phyloP scores from a whole-genome alignment of 2,888 invertebrate species.

The Ceratothoa steindachneri region DNA sequence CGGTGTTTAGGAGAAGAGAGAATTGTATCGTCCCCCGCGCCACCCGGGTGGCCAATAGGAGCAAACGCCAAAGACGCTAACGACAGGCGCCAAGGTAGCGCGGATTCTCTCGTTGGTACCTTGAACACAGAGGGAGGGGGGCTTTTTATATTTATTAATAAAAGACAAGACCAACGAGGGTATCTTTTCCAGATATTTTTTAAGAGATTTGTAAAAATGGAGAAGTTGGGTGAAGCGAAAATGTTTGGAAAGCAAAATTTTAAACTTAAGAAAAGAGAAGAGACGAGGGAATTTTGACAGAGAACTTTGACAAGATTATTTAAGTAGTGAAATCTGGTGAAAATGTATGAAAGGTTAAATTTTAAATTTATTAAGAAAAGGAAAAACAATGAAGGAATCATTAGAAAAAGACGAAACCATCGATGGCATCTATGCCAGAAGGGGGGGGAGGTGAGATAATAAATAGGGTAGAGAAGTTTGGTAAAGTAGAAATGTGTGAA shows the following conservation, averaged over 20 bases:
- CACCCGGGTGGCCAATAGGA: too few relatives aligned
- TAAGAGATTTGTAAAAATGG: neutral
- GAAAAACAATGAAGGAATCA: neutral
- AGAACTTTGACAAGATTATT: neutral
- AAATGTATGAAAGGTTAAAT: neutral
- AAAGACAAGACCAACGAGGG: too few relatives aligned
- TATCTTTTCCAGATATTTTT: too few relatives aligned
- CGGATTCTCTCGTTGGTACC: too few relatives aligned
- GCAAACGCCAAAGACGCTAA: too few relatives aligned
- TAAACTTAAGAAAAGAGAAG: neutral
- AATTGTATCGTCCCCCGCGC: too few relatives aligned
- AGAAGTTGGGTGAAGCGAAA: neutral
- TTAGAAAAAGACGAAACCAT: neutral
- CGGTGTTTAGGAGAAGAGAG: too few relatives aligned
- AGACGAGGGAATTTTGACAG: neutral
- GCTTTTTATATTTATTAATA: too few relatives aligned
- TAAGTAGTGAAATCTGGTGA: neutral
- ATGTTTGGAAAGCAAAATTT: neutral
- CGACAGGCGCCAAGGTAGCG: too few relatives aligned
- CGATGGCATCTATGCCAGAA: neutral
- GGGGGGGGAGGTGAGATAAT: neutral
- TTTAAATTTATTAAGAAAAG: neutral
- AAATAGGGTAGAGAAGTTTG: neutral
- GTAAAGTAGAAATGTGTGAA: neutral
- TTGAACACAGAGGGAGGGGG: too few relatives aligned